Conservation (phyloP, 2,888 invertebrate species). For the Diogma glabrata region DNA sequence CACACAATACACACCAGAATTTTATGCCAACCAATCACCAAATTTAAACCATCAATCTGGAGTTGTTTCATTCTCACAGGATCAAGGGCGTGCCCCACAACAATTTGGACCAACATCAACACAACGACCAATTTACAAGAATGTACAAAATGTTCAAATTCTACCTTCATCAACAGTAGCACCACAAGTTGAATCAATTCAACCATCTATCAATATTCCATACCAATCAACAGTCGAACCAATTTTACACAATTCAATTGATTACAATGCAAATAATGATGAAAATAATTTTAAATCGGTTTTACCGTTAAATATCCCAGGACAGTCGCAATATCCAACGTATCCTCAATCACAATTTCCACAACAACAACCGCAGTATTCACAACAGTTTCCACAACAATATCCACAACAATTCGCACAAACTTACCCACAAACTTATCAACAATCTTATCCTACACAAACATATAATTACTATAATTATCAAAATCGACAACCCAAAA, state of each 20-base stretch:
- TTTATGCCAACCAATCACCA: neutral
- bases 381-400: conserved; percentile 5
- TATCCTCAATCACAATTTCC: too few relatives aligned
- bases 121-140: neutral
- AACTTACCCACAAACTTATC: conserved; percentile 5
- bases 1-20: neutral
- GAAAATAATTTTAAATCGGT: too few relatives aligned
- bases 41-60: neutral
- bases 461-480: conserved; percentile 20
- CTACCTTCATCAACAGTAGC: neutral
- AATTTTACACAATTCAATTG: too few relatives aligned
- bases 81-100: neutral
- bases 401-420: neutral
- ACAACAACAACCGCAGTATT: neutral
- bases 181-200: too few relatives aligned
- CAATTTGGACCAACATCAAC: neutral
- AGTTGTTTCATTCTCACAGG: neutral
- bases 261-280: too few relatives aligned
- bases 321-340: too few relatives aligned
- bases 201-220: too few relatives aligned
- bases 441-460: conserved; percentile 7
- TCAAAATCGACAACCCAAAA: conserved; percentile 34
- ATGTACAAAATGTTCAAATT: neutral
- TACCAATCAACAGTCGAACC: too few relatives aligned
- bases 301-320: too few relatives aligned